These are phyloP conservation scores for Spea multiplicata DNA, from an alignment of 2,113 vertebrate species.

Conservation along the genomic window DNA sequence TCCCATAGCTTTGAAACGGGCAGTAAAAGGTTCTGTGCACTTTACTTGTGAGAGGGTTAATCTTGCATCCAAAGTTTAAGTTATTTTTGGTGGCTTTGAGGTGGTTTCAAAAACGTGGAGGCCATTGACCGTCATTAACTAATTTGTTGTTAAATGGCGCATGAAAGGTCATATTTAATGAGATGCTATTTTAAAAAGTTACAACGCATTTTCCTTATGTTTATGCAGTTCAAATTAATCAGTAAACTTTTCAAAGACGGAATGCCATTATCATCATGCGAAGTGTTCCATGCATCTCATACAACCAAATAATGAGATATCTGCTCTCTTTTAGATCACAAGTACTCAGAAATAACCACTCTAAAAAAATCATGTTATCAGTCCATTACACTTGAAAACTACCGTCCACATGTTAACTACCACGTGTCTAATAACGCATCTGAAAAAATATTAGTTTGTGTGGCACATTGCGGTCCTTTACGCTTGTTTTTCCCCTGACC, in stretches of 20 bases:
- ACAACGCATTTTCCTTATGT: not conserved
- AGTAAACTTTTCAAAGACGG: not conserved
- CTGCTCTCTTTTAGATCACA: not conserved
- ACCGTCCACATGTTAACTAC: too few species aligned
- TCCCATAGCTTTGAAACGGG: too few species aligned
- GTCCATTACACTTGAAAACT: too few species aligned
- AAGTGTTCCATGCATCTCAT: too few species aligned
- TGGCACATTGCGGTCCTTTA: too few species aligned
- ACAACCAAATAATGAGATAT: too few species aligned
- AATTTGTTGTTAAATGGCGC: not conserved
- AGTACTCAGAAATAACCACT: not conserved
- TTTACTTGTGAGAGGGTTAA: too few species aligned
- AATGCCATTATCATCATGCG: not conserved
- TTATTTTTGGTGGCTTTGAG: not conserved
- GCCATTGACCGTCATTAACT: not conserved
- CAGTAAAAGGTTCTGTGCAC: too few species aligned
- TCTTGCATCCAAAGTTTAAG: not conserved
- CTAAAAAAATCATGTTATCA: not conserved
- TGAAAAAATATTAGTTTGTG: too few species aligned
- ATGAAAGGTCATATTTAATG: constrained; percentile 6
- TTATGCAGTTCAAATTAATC: constrained; percentile 3
- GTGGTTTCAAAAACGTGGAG: not conserved
- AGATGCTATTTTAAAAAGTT: not conserved
- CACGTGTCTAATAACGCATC: too few species aligned
- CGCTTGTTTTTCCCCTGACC: too few species aligned